These are phyloP conservation scores for Agriopis leucophaearia DNA, from an alignment of 2,888 invertebrate genomes.

Conservation along the genomic window DNA sequence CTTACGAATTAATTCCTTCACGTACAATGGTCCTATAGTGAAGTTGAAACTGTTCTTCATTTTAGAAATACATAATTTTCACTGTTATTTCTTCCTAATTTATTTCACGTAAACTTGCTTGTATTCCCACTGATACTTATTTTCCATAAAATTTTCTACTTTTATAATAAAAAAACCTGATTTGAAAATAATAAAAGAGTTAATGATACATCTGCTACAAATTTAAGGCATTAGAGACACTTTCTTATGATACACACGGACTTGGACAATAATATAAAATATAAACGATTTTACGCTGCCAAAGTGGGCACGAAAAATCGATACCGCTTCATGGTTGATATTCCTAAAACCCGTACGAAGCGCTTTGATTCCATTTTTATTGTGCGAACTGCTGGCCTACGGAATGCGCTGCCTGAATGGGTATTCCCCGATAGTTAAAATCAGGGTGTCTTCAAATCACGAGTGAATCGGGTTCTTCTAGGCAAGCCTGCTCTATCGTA, in stretches of 20 bases:
- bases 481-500: no score
- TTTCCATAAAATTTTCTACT: background rate
- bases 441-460: no score
- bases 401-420: no score
- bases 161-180: background rate
- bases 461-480: no score
- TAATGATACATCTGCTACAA: constrained; percentile 19
- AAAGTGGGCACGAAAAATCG: no score
- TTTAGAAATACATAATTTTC: constrained; percentile 9
- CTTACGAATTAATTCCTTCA: constrained; percentile 34
- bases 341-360: no score
- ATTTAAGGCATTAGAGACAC: constrained; percentile 20
- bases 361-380: no score
- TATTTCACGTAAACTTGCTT: background rate
- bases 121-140: background rate
- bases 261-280: background rate
- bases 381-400: no score
- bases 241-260: background rate
- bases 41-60: background rate
- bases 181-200: constrained; percentile 8
- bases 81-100: background rate
- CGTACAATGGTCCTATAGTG: constrained; percentile 28
- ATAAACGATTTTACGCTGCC: background rate
- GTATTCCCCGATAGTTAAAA: no score
- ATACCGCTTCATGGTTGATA: no score